These are phyloP conservation scores for Emys orbicularis DNA, from an alignment of 2,797 vertebrate genomes.

Conservation along the genomic window DNA sequence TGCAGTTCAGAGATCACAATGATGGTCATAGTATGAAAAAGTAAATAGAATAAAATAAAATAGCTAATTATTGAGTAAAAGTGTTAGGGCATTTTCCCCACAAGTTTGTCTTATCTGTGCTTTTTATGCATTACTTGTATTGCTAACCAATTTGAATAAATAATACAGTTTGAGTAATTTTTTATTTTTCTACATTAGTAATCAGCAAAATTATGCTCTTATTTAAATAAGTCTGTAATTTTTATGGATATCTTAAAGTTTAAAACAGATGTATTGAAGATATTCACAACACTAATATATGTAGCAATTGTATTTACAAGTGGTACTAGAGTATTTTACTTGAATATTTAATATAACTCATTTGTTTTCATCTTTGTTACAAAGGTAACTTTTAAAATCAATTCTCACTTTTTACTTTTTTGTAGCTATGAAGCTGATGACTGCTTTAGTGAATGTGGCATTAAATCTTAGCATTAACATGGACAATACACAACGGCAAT, in stretches of 20 bases:
- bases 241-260: background rate
- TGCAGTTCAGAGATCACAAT: background rate
- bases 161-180: background rate
- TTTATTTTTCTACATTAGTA: background rate
- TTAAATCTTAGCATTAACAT: conserved; percentile 99
- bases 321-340: background rate
- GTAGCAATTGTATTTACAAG: background rate
- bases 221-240: background rate
- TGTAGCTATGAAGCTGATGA: conserved; percentile 99
- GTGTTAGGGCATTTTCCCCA: rapidly evolving
- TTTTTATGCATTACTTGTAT: background rate
- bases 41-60: background rate
- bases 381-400: conserved; percentile 7
- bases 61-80: background rate
- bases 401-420: conserved; percentile 16
- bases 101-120: background rate
- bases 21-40: background rate
- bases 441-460: conserved; percentile 98
- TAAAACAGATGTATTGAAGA: background rate
- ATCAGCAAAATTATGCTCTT: background rate
- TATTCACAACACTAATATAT: background rate
- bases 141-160: background rate
- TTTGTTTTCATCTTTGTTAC: background rate
- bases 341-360: background rate
- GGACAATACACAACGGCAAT: conserved; percentile 99